Base-by-base conservation (phyloP, 2,797 vertebrate genomes). In the Myioborus melanocephalus region DNA sequence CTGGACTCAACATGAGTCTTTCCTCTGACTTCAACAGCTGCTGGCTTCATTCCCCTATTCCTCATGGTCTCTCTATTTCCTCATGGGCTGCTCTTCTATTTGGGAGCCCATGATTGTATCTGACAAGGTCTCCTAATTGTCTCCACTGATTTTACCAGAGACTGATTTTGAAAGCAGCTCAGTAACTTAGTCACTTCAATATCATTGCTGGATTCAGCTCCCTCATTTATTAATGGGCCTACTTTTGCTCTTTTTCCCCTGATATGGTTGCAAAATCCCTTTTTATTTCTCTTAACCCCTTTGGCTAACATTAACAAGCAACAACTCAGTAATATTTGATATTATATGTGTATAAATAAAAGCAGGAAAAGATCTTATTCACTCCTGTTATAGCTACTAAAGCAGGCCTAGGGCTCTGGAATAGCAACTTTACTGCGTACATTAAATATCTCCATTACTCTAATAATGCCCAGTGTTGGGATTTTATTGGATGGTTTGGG, bases 41-140 rank as follows among this genome's bases (percentile, higher is more conserved):
- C 69, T 86, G 77, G 44, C 52, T 83, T 87, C 56, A 21, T 52
- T 93, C 52, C 41, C 5, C 26, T 72, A 5, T 69, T 92, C 82
- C 87, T 94, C 35, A 0, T 70, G 44, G 83, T 52, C 59, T 94
- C 43, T 69, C 72, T 79, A 8, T 89, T 92, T 91, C 87, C 85
- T 93, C 43, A 50, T 65, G 76, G 91, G 60, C 70, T 93, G 59
- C 89, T 90, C 52, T 91, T 96, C 91, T 94, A 18, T 93, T 94
- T 93, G 81, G 89, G 70, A 95, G 63, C 52, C 80, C 56, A 5
- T 93, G 92, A 93, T 96, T 96, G 80, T 93, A 94, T 96, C 89
- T 95, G 94, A 97, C 95, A 96, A 87, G 80, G 94, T 94, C 95
- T 97, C 96, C 95, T 95, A 95, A 96, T 95, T 95, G 95, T 96